Percentiles rank a stretch among this genome's conserved stretches.
These are phyloP conservation scores for Asbolus verrucosus DNA, from an alignment of 1,140 invertebrate genomes.

Conservation along the genomic window DNA sequence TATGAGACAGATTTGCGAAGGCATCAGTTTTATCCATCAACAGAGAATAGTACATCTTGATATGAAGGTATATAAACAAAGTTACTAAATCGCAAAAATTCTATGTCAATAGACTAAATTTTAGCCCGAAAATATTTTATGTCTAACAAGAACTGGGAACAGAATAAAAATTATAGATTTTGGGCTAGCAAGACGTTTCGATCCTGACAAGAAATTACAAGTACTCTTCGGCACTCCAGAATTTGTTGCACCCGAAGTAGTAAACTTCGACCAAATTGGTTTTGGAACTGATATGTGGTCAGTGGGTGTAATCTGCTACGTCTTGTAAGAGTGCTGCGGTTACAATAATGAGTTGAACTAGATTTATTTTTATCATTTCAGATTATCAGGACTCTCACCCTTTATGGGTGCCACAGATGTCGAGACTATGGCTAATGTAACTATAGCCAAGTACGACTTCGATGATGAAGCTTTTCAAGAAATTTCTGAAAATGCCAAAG, in stretches of 20 bases:
- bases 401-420: constrained; percentile 98
- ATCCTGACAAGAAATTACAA: constrained; percentile 90
- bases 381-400: constrained; percentile 95
- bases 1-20: constrained; percentile 97
- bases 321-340: constrained; percentile 88
- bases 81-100: too few relatives aligned
- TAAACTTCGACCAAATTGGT: constrained; percentile 97
- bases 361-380: constrained; percentile 65
- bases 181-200: constrained; percentile 92
- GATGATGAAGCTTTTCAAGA: constrained; percentile 94
- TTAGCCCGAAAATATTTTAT: constrained; percentile 98
- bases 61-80: too few relatives aligned
- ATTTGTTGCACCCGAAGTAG: constrained; percentile 98
- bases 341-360: background rate
- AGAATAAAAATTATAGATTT: constrained; percentile 99
- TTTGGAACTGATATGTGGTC: constrained; percentile 98
- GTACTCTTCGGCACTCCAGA: constrained; percentile 98
- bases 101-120: too few relatives aligned
- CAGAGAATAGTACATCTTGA: constrained; percentile 96
- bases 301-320: constrained; percentile 96
- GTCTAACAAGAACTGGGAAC: constrained; percentile 93
- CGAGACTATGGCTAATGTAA: constrained; percentile 98
- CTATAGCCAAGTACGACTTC: constrained; percentile 94
- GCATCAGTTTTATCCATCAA: constrained; percentile 94
- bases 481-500: constrained; percentile 92